These are phyloP conservation scores for Mus caroli DNA, from an alignment of 2,797 vertebrate species.

Conservation along the genomic window DNA sequence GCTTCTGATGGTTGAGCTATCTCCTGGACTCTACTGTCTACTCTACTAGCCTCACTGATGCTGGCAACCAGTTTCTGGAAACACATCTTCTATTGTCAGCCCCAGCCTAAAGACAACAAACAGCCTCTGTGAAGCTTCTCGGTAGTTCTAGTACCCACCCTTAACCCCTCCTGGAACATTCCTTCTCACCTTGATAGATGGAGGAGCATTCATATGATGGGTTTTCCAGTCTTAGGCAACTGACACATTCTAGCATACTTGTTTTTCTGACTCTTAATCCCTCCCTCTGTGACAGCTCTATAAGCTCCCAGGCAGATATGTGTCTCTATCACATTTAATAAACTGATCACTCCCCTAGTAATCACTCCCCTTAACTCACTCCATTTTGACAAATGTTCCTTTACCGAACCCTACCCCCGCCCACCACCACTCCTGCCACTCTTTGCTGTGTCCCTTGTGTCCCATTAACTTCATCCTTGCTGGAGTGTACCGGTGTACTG, in stretches of 20 bases:
- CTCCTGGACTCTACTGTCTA: background rate
- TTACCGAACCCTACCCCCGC: background rate
- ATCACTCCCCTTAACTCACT: background rate
- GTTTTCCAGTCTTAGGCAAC: background rate
- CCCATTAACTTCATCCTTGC: background rate
- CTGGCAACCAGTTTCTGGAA: background rate
- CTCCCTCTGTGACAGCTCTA: background rate
- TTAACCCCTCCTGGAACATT: background rate
- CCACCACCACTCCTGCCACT: background rate
- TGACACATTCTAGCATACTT: background rate
- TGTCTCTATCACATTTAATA: background rate
- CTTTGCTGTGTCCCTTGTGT: background rate
- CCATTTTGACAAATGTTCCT: background rate
- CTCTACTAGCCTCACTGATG: background rate
- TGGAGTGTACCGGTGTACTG: background rate
- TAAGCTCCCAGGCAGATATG: background rate
- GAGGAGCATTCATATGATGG: background rate
- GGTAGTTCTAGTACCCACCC: background rate
- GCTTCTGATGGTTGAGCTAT: background rate
- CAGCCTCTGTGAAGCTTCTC: background rate
- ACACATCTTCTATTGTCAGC: conserved; percentile 1
- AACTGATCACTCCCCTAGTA: background rate
- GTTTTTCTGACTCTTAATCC: background rate
- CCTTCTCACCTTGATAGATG: background rate
- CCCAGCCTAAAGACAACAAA: background rate